Evolutionary conservation across 2,888 invertebrate genomes (phyloP).

Genomic region (Baronia brevicornis): DNA sequence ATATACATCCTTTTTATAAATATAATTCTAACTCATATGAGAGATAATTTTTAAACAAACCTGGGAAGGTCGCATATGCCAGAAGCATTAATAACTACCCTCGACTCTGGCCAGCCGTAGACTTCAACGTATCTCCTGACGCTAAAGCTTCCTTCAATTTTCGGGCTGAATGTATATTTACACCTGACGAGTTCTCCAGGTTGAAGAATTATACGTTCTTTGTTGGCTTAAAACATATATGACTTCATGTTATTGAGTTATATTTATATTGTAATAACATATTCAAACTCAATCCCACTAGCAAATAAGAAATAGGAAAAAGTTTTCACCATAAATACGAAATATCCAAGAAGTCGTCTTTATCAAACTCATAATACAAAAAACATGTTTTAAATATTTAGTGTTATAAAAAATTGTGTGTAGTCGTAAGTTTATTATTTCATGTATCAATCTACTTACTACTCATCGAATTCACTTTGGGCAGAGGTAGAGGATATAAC

Average conservation of each 20-base stretch:
- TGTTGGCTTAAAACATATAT: slow-evolving; percentile 30
- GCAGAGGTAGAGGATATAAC: slow-evolving; percentile 41
- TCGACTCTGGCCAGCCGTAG: slow-evolving; percentile 62
- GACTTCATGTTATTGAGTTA: too few relatives aligned
- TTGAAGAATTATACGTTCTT: slow-evolving; percentile 41
- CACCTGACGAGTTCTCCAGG: slow-evolving; percentile 61
- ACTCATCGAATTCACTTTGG: slow-evolving; percentile 34
- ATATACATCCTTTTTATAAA: too few relatives aligned
- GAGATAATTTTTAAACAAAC: slow-evolving; percentile 25
- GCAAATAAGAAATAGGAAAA: too few relatives aligned
- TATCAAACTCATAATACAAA: too few relatives aligned
- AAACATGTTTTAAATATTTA: too few relatives aligned
- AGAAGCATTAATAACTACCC: slow-evolving; percentile 44
- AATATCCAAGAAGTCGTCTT: too few relatives aligned
- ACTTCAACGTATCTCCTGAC: slow-evolving; percentile 61
- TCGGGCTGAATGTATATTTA: slow-evolving; percentile 61
- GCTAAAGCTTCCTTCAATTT: slow-evolving; percentile 51
- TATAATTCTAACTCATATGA: too few relatives aligned
- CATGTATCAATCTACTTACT: slow-evolving; percentile 22
- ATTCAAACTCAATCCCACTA: too few relatives aligned
- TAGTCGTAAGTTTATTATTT: slow-evolving; percentile 1
- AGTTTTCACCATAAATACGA: too few relatives aligned
- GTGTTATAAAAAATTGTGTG: background rate
- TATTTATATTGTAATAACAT: too few relatives aligned
- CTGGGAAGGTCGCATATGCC: slow-evolving; percentile 64